phyloP scores from a whole-genome alignment of 2,888 invertebrate genomes.

The Meiosimyza decipiens region DNA sequence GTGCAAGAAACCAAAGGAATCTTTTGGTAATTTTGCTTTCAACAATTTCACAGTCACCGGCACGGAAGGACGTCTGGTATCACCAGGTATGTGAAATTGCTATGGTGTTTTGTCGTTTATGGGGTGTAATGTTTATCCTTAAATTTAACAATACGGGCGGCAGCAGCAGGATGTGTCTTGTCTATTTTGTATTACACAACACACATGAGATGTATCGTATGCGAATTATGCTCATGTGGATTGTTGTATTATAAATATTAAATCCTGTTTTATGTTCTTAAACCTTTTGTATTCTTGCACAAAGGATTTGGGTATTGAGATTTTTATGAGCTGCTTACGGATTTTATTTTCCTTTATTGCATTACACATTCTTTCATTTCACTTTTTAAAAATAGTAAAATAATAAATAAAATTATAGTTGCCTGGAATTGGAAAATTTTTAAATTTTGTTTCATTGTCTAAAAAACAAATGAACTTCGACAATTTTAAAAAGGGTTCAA shows the following conservation, averaged over 20 bases:
- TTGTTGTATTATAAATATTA: not conserved
- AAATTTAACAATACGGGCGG: not conserved
- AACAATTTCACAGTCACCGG: slow-evolving; percentile 75
- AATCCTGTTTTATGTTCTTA: not conserved
- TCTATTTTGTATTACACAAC: not conserved
- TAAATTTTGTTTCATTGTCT: too few species aligned
- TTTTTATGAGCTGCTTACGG: too few species aligned
- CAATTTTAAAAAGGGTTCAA: too few species aligned
- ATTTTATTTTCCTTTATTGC: too few species aligned
- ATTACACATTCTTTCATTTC: too few species aligned
- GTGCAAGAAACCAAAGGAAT: slow-evolving; percentile 69
- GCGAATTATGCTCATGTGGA: slow-evolving; percentile 3
- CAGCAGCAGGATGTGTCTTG: not conserved
- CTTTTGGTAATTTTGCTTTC: slow-evolving; percentile 51
- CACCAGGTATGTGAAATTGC: slow-evolving; percentile 69
- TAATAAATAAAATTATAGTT: too few species aligned
- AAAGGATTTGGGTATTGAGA: too few species aligned
- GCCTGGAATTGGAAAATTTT: too few species aligned
- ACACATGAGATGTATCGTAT: not conserved
- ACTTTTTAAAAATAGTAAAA: too few species aligned
- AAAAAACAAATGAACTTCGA: too few species aligned
- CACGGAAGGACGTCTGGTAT: slow-evolving; percentile 73
- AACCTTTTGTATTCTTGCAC: not conserved
- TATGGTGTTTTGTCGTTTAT: not conserved
- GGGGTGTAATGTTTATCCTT: not conserved